These are phyloP conservation scores for Cavia porcellus DNA, from an alignment of 2,113 vertebrate genomes.

Conservation along the genomic window DNA sequence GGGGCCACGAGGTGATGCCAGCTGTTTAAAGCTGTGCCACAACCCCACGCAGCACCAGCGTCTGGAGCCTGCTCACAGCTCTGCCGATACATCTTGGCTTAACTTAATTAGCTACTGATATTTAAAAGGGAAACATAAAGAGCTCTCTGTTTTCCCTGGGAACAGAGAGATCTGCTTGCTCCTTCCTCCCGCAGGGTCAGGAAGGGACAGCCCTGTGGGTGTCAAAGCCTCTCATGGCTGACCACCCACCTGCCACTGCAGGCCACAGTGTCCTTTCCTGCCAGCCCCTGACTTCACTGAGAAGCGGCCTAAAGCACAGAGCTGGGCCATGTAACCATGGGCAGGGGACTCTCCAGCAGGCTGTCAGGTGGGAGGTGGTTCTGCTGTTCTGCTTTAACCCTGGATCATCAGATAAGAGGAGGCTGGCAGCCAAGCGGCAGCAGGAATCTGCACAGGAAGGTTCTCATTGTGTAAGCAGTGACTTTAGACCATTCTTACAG, in stretches of 20 bases:
- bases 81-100: background rate
- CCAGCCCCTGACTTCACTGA: background rate
- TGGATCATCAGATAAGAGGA: background rate
- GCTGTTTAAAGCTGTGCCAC: background rate
- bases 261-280: background rate
- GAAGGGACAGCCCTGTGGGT: background rate
- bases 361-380: no score
- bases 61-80: background rate
- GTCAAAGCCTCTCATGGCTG: background rate
- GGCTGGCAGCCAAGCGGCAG: background rate
- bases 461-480: background rate
- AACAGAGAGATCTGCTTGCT: background rate
- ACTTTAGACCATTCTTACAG: background rate
- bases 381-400: background rate
- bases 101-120: background rate
- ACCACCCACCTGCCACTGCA: background rate
- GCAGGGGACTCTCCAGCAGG: background rate
- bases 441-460: background rate
- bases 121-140: background rate
- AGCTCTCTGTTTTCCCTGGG: background rate
- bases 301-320: background rate
- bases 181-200: background rate
- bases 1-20: background rate
- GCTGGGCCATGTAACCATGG: background rate
- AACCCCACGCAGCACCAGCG: background rate